Percentiles rank a stretch among this genome's conserved stretches.
Evolutionary conservation across 2,888 invertebrate species (phyloP).

Genomic region (Aelia acuminata): DNA sequence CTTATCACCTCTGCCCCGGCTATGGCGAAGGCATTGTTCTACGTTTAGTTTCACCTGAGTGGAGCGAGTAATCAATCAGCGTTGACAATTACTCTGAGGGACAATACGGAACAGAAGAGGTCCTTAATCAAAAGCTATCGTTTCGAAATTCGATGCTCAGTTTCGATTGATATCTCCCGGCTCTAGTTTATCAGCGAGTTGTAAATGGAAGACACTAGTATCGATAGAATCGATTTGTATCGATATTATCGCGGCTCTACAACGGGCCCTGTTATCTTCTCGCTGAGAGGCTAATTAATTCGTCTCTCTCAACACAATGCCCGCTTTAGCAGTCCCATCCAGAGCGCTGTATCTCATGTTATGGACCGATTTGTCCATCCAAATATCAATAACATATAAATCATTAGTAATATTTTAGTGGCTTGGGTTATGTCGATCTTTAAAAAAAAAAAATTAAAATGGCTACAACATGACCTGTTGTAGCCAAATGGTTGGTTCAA

Average conservation of each 20-base stretch:
- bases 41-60: conserved; percentile 10
- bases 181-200: not conserved
- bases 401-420: too few species aligned
- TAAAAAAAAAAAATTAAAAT: too few species aligned
- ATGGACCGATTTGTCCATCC: not conserved
- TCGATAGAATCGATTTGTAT: not conserved
- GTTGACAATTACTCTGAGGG: conserved; percentile 5
- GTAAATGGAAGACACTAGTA: conserved; percentile 45
- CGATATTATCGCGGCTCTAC: not conserved
- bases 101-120: conserved; percentile 30
- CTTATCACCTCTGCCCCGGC: not conserved
- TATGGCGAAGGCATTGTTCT: conserved; percentile 11
- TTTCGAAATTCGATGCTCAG: conserved; percentile 27
- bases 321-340: not conserved
- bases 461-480: too few species aligned
- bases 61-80: not conserved
- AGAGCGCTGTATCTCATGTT: not conserved
- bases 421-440: too few species aligned
- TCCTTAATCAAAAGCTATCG: conserved; percentile 15
- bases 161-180: not conserved
- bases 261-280: not conserved
- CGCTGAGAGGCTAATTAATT: not conserved
- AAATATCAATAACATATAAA: too few species aligned
- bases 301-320: conserved; percentile 10
- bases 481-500: too few species aligned